Evolutionary conservation across 2,888 invertebrate genomes (phyloP), one percentile per base, ranked within the genome.

Genomic region (Drosophila paramelanica): DNA sequence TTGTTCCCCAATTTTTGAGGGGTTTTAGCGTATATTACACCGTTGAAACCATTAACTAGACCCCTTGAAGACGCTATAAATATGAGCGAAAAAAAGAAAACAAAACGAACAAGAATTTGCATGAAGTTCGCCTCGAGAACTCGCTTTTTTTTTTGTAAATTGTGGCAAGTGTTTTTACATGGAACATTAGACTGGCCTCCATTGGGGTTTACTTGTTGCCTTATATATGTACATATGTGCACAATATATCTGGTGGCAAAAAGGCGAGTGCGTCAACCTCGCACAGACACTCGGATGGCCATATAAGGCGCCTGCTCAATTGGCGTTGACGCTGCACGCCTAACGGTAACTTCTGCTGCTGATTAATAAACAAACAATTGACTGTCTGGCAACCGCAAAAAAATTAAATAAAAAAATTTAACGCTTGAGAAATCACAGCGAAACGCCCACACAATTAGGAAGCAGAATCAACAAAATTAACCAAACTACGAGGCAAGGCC

Each of bases 201-300:
- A 38, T 25, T 58, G 45, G 45, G 52, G 56, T 57, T 60, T 38
- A 55, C 46, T 31, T 43, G 25, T 47, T 65, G 62, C 50, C 45
- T 5, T 23, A 13, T 45, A 23, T 25, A 31, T 39, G 5, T 38
- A 27, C 1, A 20, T n/a, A 17, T 17, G 17, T 17, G 1, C 1
- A 17, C 1, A 23, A 3, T 23, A 23, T 27, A 47, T 45, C 11
- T 33, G 33, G 13, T 36, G 52, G 45, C 55, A 59, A 77, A 66
- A 67, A 81, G 64, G 43, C 68, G 66, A 84, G 83, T 82, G 77
- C 86, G 83, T 68, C 82, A 77, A 88, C 88, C 88, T 85, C 87
- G 68, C 50, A 55, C 56, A 33, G 38, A 39, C 59, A 41, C 47
- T 42, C 39, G 3, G 20, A 50, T 17, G 41, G 20, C 75, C 77